Base-by-base conservation (phyloP, 2,888 invertebrate species). In the Dryomyza anilis region DNA sequence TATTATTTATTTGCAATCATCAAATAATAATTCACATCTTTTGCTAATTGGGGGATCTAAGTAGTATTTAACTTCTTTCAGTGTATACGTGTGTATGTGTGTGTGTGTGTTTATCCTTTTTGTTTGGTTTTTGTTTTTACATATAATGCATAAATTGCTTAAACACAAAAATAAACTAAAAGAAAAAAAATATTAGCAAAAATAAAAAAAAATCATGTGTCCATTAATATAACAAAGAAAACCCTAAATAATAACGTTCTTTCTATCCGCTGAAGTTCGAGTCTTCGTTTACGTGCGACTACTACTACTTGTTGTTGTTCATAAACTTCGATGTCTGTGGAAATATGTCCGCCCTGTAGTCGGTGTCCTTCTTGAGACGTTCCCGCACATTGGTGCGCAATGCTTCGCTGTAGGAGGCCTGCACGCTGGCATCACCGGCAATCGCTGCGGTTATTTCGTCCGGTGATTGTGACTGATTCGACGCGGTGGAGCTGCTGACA, bases 261-360 rank as follows among this genome's bases (percentile, higher is more conserved):
- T 67, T 61, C 33, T 30, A 57, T 59, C 48, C 46, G 48, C 25
- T 43, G 59, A 48, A 46, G 59, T 53, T 39, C 21, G 56, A 48
- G 53, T 62, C 29, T 29, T 39, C 36, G 30, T 43, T 55, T 55
- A 50, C 50, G 10, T 58, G 57, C 60, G 19, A 29, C 45, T 58
- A 72, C 72, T 80, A 78, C 60, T 80, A n/a, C n/a, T n/a, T n/a
- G n/a, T n/a, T n/a, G n/a, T n/a, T 79, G 52, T 81, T 77, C 27
- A 81, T 75, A 70, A 81, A 83, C 73, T 83, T 83, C 70, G 81
- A 75, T 66, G 81, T 78, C 67, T 81, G 80, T 69, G 84, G 83
- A 80, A 79, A 83, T 74, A 81, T 83, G 59, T 77, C 78, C n/a
- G 78, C 65, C 43, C 75, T 75, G 43, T 76, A 83, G 67, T 84